phyloP scores from a whole-genome alignment of 2,113 vertebrate genomes.

The Pithys albifrons region DNA sequence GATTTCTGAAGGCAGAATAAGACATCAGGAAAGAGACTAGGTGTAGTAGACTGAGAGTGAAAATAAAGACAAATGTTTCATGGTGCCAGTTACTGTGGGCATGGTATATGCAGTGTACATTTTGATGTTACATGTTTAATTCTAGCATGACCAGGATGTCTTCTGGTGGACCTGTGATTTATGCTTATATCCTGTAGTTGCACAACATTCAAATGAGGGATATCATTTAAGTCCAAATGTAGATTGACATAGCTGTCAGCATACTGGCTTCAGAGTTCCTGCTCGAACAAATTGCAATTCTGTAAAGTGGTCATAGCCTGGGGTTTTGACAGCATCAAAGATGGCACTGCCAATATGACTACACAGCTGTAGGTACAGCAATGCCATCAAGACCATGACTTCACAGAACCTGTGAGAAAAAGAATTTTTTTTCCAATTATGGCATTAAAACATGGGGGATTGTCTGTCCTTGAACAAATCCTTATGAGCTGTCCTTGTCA shows the following conservation, averaged over 20 bases:
- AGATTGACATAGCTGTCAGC: not conserved
- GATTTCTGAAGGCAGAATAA: not conserved
- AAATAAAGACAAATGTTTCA: not conserved
- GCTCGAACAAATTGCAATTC: not conserved
- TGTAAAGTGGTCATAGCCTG: not conserved
- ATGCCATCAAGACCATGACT: not conserved
- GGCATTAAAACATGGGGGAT: not conserved
- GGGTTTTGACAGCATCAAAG: not conserved
- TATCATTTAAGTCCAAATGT: not conserved
- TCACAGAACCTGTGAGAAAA: not conserved
- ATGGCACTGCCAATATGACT: not conserved
- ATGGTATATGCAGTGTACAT: not conserved
- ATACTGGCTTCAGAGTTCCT: not conserved
- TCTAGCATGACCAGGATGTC: not conserved
- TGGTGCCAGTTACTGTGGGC: not conserved
- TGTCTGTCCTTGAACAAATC: not conserved
- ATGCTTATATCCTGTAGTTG: not conserved
- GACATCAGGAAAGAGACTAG: not conserved
- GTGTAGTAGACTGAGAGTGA: not conserved
- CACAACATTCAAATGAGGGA: not conserved
- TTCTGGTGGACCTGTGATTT: not conserved
- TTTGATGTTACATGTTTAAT: not conserved
- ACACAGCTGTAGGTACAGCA: accelerated
- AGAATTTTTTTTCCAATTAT: not conserved
- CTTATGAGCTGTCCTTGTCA: not conserved